phyloP scores from a whole-genome alignment of 2,113 vertebrate species.

The Chionis minor region DNA sequence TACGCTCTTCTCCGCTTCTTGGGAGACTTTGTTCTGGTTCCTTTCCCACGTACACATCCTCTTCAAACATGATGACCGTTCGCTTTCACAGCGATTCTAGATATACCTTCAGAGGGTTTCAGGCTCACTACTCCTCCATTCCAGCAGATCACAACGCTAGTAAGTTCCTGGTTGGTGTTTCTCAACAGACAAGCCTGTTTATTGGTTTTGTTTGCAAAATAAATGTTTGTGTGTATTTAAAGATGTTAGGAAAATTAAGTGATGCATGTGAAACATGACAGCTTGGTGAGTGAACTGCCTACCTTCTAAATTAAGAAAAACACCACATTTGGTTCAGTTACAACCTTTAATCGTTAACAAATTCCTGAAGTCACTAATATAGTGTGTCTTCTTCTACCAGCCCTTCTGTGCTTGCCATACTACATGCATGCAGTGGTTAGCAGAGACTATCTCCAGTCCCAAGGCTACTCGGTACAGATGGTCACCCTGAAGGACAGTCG shows the following conservation, averaged over 20 bases:
- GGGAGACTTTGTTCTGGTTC: conserved; percentile 62
- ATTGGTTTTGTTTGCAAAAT: not conserved
- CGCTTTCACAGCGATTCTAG: conserved; percentile 55
- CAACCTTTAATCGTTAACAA: not conserved
- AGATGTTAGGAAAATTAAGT: not conserved
- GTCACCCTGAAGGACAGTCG: not conserved
- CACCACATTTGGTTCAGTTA: not conserved
- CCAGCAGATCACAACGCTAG: conserved; percentile 46
- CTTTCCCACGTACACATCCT: conserved; percentile 44
- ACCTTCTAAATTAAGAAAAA: not conserved
- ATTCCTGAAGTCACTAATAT: not conserved
- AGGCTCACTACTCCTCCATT: conserved; percentile 60
- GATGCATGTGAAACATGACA: accelerated
- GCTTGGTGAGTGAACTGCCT: not conserved
- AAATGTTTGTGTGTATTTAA: not conserved
- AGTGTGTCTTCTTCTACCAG: not conserved
- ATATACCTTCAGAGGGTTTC: conserved; percentile 45
- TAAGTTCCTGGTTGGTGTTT: not conserved
- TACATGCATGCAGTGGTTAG: conserved; percentile 71
- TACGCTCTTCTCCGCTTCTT: conserved; percentile 49
- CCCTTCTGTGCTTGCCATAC: conserved; percentile 63
- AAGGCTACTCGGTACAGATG: conserved; percentile 38
- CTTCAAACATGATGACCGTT: conserved; percentile 72
- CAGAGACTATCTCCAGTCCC: conserved; percentile 57
- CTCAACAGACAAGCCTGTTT: not conserved